Conservation (phyloP, 2,113 vertebrate genomes). For the Struthidea cinerea region DNA sequence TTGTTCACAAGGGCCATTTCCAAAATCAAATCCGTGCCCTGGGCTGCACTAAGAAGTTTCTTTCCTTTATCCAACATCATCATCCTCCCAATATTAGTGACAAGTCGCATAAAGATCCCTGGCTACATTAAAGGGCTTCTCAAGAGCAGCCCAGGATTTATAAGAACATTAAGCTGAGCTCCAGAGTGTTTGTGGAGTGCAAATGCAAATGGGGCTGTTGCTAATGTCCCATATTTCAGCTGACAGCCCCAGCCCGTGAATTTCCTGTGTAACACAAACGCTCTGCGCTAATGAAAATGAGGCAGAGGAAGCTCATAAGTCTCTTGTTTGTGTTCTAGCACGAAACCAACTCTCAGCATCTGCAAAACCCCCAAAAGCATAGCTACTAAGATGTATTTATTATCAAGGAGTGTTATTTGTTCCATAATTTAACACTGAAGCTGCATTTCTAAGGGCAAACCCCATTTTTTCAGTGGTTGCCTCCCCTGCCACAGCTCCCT, state of each 20-base stretch:
- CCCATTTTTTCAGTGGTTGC: not conserved
- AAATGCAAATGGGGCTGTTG: not conserved
- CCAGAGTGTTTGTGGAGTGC: not conserved
- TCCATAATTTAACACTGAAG: conserved; percentile 10
- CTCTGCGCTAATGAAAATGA: not conserved
- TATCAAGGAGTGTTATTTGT: not conserved
- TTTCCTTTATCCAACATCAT: not conserved
- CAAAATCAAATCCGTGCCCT: not conserved
- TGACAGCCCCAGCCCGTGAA: not conserved
- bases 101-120: not conserved
- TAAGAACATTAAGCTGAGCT: not conserved
- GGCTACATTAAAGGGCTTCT: not conserved
- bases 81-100: not conserved
- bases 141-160: not conserved
- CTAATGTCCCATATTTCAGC: not conserved
- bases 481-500: not conserved
- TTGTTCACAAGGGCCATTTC: not conserved
- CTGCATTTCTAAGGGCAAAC: not conserved
- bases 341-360: not conserved
- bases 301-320: not conserved
- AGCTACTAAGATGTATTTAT: conserved; percentile 32
- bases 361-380: not conserved
- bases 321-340: not conserved
- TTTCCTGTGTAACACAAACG: not conserved
- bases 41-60: not conserved